Conservation (phyloP, 2,797 vertebrate genomes). For the Lates japonicus region DNA sequence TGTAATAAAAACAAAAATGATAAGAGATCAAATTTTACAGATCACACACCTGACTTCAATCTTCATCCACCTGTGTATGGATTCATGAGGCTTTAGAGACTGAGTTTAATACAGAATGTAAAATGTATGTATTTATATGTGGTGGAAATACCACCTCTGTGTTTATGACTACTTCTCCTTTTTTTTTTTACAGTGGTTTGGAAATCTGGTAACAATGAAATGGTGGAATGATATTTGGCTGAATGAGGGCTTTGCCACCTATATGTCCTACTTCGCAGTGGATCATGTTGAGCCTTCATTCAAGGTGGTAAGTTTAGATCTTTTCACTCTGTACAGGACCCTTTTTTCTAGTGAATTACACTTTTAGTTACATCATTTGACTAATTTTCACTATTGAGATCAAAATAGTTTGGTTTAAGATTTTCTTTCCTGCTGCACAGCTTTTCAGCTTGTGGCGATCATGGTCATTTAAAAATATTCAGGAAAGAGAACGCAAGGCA, state of each 20-base stretch:
- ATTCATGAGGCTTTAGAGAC: neutral
- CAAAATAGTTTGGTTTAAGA: neutral
- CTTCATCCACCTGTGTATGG: neutral
- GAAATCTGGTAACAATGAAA: conserved; percentile 88
- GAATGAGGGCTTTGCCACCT: conserved; percentile 86
- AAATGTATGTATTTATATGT: neutral
- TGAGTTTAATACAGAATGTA: neutral
- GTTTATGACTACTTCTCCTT: conserved; percentile 1
- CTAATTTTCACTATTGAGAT: neutral
- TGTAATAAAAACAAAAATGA: neutral
- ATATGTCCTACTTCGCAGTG: conserved; percentile 73
- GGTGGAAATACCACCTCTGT: neutral
- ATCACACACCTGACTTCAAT: neutral
- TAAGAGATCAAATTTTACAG: neutral
- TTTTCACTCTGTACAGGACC: neutral
- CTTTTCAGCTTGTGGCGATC: neutral
- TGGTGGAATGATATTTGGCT: conserved; percentile 90
- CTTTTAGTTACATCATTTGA: neutral
- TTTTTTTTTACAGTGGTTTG: conserved; percentile 85
- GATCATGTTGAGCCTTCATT: conserved; percentile 65
- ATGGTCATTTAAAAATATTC: neutral
- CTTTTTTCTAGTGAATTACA: neutral
- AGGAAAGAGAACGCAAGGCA: no score
- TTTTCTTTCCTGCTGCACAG: neutral
- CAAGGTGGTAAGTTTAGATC: conserved; percentile 71